Evolutionary conservation across 2,797 vertebrate species (phyloP).

Genomic region (Bryconaethiops microstoma): DNA sequence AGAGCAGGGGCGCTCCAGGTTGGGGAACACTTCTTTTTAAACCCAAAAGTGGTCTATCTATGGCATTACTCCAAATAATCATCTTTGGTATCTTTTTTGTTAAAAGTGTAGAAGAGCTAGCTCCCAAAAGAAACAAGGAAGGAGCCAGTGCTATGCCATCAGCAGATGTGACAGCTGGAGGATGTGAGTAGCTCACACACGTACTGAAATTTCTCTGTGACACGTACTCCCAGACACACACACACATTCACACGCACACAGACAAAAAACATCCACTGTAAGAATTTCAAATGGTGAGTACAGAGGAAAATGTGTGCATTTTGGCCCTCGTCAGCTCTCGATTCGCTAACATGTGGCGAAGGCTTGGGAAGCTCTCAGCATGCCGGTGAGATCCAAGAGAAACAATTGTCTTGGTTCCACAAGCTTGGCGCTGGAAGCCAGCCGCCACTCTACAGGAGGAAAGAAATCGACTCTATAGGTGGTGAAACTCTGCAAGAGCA

Average conservation of each 20-base stretch:
- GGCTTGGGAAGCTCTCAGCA: slow-evolving; percentile 38
- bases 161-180: slow-evolving; percentile 45
- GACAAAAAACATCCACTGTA: slow-evolving; percentile 9
- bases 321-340: slow-evolving; percentile 19
- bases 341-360: slow-evolving; percentile 37
- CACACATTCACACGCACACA: slow-evolving; percentile 34
- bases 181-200: slow-evolving; percentile 27
- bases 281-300: slow-evolving; percentile 43
- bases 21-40: not conserved
- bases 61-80: not conserved
- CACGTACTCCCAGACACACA: slow-evolving; percentile 41
- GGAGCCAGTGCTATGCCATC: slow-evolving; percentile 15
- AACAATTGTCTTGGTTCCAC: slow-evolving; percentile 46
- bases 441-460: slow-evolving; percentile 35
- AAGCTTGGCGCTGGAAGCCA: slow-evolving; percentile 34
- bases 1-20: too few species aligned
- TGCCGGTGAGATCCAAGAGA: slow-evolving; percentile 29
- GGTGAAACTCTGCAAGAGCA: slow-evolving; percentile 30
- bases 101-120: not conserved
- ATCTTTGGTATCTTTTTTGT: not conserved
- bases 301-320: slow-evolving; percentile 40
- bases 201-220: slow-evolving; percentile 23
- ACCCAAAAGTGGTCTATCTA: not conserved
- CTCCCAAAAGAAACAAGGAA: slow-evolving; percentile 4
- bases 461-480: slow-evolving; percentile 33